These are phyloP conservation scores for Rhodinocichla rosea DNA, from an alignment of 2,113 vertebrate species.

Conservation along the genomic window DNA sequence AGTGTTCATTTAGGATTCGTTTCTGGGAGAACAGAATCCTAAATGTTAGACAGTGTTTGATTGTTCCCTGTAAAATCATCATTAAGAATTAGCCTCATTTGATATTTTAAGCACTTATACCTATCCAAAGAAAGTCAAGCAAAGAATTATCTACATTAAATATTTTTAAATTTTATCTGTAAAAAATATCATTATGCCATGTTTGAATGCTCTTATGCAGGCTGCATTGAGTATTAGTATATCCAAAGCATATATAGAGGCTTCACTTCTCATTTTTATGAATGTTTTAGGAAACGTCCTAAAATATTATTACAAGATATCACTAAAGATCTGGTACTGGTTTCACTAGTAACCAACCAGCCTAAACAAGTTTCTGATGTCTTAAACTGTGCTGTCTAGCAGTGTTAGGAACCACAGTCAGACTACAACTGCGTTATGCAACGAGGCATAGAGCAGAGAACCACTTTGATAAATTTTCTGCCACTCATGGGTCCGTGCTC, in stretches of 20 bases:
- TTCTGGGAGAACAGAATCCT: conserved; percentile 17
- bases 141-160: background rate
- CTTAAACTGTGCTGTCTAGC: background rate
- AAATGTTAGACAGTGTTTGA: background rate
- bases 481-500: background rate
- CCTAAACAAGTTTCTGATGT: background rate
- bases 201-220: background rate
- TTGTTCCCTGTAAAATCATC: background rate
- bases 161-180: background rate
- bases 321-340: background rate
- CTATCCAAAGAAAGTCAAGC: background rate
- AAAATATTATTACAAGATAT: background rate
- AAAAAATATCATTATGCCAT: background rate
- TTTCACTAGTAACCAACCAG: background rate
- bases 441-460: background rate
- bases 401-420: background rate
- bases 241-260: background rate
- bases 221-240: background rate
- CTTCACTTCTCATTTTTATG: background rate
- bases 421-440: background rate
- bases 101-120: conserved; percentile 10
- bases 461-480: background rate
- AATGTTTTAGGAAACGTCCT: background rate
- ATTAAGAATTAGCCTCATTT: conserved; percentile 3
- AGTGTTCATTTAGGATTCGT: background rate